A percentile compares a stretch with the other conserved stretches of the same genome.
Conservation (phyloP, 2,113 vertebrate genomes). For the Alexandromys fortis region DNA sequence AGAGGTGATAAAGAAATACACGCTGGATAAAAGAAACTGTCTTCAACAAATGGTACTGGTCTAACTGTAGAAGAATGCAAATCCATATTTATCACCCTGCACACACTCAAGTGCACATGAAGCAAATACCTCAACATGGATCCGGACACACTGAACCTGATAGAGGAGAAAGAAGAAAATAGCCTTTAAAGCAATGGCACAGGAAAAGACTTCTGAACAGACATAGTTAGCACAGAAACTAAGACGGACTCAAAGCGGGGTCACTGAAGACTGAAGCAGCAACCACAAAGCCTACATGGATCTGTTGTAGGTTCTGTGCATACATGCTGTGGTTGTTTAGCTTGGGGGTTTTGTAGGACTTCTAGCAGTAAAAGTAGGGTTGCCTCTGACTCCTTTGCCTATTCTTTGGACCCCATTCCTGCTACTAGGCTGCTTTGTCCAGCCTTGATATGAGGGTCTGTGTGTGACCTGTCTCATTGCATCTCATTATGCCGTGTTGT, state of each 20-base stretch:
- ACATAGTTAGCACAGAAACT: not conserved
- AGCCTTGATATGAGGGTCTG: not conserved
- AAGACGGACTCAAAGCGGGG: not conserved
- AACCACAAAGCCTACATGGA: too few relatives aligned
- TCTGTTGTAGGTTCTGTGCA: too few relatives aligned
- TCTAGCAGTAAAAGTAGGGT: not conserved
- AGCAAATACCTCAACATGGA: not conserved
- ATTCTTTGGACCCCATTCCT: not conserved
- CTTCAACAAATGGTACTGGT: not conserved
- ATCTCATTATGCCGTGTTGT: not conserved
- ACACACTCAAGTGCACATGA: not conserved
- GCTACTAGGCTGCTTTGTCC: not conserved
- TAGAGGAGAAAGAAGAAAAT: not conserved
- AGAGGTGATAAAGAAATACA: not conserved
- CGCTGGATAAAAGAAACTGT: not conserved
- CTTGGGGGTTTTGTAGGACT: not conserved
- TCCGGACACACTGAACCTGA: not conserved
- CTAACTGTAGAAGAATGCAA: not conserved
- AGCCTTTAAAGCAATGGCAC: not conserved
- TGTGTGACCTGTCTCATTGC: not conserved
- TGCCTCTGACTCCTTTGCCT: not conserved
- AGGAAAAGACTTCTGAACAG: not conserved
- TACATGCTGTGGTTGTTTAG: not conserved
- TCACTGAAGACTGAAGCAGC: too few relatives aligned
- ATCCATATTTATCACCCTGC: not conserved